A percentile compares a stretch with the other conserved stretches of the same genome.
phyloP scores from a whole-genome alignment of 2,113 vertebrate species.

The Lucifuga dentata region DNA sequence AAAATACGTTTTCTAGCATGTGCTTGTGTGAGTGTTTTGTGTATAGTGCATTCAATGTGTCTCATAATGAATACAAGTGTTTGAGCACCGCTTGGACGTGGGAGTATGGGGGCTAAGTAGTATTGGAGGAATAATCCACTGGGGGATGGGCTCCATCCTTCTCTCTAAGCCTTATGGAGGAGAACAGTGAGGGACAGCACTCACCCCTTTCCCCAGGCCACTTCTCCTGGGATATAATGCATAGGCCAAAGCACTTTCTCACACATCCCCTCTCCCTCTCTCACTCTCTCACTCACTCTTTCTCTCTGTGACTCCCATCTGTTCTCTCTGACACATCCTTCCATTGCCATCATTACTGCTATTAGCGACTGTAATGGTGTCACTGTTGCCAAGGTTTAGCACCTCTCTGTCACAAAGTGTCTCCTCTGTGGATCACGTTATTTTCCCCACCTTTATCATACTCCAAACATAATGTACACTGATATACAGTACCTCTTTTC shows the following conservation, averaged over 20 bases:
- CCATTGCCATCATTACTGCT: slow-evolving; percentile 65
- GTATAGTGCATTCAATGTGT: slow-evolving; percentile 44
- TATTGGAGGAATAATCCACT: slow-evolving; percentile 76
- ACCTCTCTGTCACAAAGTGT: slow-evolving; percentile 44
- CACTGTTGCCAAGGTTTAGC: slow-evolving; percentile 63
- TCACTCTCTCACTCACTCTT: slow-evolving; percentile 24
- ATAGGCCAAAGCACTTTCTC: slow-evolving; percentile 68
- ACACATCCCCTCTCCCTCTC: slow-evolving; percentile 37
- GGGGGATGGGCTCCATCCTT: slow-evolving; percentile 72
- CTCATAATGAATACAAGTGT: slow-evolving; percentile 72
- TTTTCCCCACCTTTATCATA: slow-evolving; percentile 3
- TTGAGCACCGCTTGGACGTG: slow-evolving; percentile 63
- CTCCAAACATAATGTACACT: too few species aligned
- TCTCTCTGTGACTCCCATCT: slow-evolving; percentile 64
- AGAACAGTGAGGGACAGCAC: slow-evolving; percentile 67
- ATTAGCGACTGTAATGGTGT: slow-evolving; percentile 68
- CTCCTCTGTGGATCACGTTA: slow-evolving; percentile 11
- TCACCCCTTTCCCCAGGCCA: slow-evolving; percentile 64
- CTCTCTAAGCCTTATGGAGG: slow-evolving; percentile 73
- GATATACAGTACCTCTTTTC: too few species aligned
- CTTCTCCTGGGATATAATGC: slow-evolving; percentile 67
- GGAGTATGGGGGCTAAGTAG: slow-evolving; percentile 74
- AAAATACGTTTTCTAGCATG: slow-evolving; percentile 10
- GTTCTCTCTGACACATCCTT: slow-evolving; percentile 67
- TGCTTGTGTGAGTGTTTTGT: slow-evolving; percentile 36